Percentiles rank a stretch among this genome's conserved stretches.
Conservation (phyloP, 2,888 invertebrate species). For the Melanostoma mellinum region DNA sequence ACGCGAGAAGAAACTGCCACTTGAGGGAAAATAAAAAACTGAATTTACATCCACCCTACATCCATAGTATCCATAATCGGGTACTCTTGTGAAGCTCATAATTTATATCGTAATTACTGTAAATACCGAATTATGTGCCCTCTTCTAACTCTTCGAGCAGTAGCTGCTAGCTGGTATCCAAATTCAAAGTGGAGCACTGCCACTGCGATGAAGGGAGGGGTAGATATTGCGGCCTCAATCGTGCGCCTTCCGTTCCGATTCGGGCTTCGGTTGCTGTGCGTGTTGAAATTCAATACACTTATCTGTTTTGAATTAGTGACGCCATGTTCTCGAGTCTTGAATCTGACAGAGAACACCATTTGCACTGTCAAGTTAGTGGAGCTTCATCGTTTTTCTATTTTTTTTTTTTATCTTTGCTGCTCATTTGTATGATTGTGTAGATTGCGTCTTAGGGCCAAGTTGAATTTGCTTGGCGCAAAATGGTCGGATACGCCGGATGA, state of each 20-base stretch:
- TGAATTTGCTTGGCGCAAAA: constrained; percentile 51
- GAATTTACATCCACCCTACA: constrained; percentile 27
- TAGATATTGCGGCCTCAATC: constrained; percentile 11
- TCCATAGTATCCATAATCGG: constrained; percentile 49
- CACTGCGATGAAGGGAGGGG: not conserved
- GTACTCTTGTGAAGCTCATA: constrained; percentile 57
- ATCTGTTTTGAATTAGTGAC: constrained; percentile 75
- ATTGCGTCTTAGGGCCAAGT: constrained; percentile 31
- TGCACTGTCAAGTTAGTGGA: constrained; percentile 49
- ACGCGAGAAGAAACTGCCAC: constrained; percentile 41
- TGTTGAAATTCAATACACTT: constrained; percentile 73
- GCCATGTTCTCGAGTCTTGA: constrained; percentile 71
- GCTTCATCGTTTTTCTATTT: not conserved
- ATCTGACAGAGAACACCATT: constrained; percentile 70
- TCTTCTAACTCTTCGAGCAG: constrained; percentile 31
- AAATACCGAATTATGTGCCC: constrained; percentile 14
- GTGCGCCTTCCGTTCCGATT: constrained; percentile 46
- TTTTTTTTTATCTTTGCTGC: constrained; percentile 15
- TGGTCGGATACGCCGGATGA: constrained; percentile 63
- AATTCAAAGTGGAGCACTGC: constrained; percentile 30
- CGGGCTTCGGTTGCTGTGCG: constrained; percentile 50
- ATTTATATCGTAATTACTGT: constrained; percentile 68
- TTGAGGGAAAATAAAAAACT: constrained; percentile 19
- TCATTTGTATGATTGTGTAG: constrained; percentile 20
- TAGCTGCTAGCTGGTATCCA: not conserved